Evolutionary conservation across 2,113 vertebrate genomes (phyloP).

Genomic region (Scatophagus argus): DNA sequence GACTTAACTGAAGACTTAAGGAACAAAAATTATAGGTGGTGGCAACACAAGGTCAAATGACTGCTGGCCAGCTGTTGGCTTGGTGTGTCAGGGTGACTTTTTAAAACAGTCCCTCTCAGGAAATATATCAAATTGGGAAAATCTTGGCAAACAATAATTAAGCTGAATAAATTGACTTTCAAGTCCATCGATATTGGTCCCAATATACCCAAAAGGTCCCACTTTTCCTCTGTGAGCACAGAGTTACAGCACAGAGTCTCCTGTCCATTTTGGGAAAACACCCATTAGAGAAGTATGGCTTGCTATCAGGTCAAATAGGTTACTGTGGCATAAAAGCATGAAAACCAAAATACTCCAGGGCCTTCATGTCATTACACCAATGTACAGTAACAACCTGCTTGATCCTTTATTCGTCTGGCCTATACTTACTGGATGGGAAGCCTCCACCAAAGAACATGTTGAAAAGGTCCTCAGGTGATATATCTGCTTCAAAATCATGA

Average conservation of each 20-base stretch:
- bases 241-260: too few relatives aligned
- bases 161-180: neutral
- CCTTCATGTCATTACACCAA: neutral
- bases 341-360: neutral
- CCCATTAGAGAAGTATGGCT: neutral
- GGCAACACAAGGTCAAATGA: neutral
- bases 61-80: neutral
- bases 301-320: neutral
- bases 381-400: neutral
- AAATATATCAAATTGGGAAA: neutral
- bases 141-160: too few relatives aligned
- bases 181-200: too few relatives aligned
- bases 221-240: too few relatives aligned
- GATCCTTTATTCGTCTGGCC: neutral
- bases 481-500: slow-evolving; percentile 95
- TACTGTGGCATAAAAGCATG: neutral
- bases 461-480: slow-evolving; percentile 98
- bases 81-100: neutral
- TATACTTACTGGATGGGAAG: slow-evolving; percentile 93
- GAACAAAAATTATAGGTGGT: neutral
- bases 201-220: too few relatives aligned
- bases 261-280: too few relatives aligned
- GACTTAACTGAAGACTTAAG: neutral
- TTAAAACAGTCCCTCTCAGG: neutral
- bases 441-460: slow-evolving; percentile 99